Evolutionary conservation across 2,888 invertebrate species (phyloP).

Genomic region (Trichacis sp.): DNA sequence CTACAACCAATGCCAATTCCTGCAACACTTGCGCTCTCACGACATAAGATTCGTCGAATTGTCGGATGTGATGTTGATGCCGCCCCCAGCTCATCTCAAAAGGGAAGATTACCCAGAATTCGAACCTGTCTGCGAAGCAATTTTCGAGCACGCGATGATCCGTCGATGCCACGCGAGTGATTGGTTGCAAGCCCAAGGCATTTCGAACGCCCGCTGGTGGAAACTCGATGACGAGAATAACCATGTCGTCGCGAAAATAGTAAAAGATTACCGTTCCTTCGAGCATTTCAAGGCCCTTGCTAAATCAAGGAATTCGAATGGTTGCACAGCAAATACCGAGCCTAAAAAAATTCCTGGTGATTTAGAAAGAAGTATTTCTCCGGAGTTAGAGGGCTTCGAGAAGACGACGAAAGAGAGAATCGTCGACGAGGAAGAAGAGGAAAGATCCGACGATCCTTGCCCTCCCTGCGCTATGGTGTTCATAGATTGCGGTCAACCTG

Average conservation of each 20-base stretch:
- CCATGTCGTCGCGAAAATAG: conserved; percentile 31
- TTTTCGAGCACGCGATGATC: conserved; percentile 61
- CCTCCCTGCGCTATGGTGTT: conserved; percentile 50
- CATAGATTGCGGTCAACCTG: no score
- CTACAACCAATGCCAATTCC: conserved; percentile 63
- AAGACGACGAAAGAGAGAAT: not conserved
- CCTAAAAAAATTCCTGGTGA: no score
- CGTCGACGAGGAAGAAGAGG: conserved; percentile 13
- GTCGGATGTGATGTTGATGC: conserved; percentile 62
- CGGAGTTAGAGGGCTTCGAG: not conserved
- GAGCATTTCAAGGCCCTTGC: conserved; percentile 17
- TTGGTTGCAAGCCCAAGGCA: conserved; percentile 51
- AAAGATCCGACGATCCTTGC: conserved; percentile 26
- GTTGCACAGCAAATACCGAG: no score
- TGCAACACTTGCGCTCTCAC: conserved; percentile 58
- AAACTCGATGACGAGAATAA: conserved; percentile 27
- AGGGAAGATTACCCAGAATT: conserved; percentile 49
- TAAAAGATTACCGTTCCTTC: conserved; percentile 37
- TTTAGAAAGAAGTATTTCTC: no score
- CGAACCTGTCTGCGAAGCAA: conserved; percentile 51
- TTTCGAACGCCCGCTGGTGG: conserved; percentile 55
- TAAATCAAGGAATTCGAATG: no score
- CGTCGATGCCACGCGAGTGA: conserved; percentile 56
- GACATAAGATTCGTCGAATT: conserved; percentile 48
- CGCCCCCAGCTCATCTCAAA: conserved; percentile 52